These are phyloP conservation scores for Capreolus pygargus DNA, from an alignment of 2,113 vertebrate genomes.

Conservation along the genomic window DNA sequence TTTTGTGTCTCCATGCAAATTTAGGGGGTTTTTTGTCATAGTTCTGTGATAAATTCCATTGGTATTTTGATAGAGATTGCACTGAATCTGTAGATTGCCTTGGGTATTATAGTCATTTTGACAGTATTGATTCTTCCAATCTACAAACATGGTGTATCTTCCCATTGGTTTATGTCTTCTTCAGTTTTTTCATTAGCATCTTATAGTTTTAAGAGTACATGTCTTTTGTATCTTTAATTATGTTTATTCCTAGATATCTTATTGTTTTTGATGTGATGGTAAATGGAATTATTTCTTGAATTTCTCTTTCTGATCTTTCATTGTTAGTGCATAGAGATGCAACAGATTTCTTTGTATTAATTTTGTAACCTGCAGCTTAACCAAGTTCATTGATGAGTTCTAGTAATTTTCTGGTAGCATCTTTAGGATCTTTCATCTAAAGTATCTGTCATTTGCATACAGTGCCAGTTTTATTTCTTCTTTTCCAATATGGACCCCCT, in stretches of 20 bases:
- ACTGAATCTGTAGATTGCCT: not conserved
- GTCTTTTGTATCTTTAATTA: not conserved
- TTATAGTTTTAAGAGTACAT: not conserved
- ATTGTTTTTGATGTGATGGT: not conserved
- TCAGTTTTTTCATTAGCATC: not conserved
- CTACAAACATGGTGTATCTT: not conserved
- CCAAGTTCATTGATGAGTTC: not conserved
- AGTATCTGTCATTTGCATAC: not conserved
- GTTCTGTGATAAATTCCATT: not conserved
- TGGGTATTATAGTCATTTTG: not conserved
- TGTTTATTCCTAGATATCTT: not conserved
- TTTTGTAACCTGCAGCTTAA: not conserved
- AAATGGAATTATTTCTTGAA: not conserved
- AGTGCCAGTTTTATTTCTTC: not conserved
- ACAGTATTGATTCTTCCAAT: not conserved
- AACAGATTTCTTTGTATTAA: not conserved
- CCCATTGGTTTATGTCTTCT: not conserved
- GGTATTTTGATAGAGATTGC: not conserved
- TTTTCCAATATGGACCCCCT: not conserved
- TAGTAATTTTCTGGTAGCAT: not conserved
- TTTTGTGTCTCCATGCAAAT: not conserved
- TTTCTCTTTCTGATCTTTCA: not conserved
- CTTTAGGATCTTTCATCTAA: not conserved
- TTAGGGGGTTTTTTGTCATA: not conserved
- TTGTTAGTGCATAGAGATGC: not conserved